phyloP scores from a whole-genome alignment of 2,797 vertebrate genomes.

The Paedocypris micromegethes region DNA sequence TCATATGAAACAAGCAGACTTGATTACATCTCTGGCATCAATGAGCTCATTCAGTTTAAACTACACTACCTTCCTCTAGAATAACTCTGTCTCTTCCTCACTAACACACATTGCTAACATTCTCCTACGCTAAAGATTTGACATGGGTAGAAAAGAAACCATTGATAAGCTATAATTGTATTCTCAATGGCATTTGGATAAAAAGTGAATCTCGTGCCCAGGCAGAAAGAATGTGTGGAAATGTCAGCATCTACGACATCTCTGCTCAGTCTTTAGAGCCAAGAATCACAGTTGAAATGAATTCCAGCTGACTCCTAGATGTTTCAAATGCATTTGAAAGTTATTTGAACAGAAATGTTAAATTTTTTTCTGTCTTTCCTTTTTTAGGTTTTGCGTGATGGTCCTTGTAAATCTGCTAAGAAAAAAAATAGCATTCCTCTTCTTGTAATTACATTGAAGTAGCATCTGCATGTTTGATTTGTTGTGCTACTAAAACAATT shows the following conservation, averaged over 20 bases:
- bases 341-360: not conserved
- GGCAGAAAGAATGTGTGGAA: constrained; percentile 21
- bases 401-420: constrained; percentile 16
- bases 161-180: constrained; percentile 33
- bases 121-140: constrained; percentile 17
- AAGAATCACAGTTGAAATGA: too few species aligned
- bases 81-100: constrained; percentile 31
- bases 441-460: too few species aligned
- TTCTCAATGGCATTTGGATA: constrained; percentile 30
- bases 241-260: constrained; percentile 27
- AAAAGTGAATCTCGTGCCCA: constrained; percentile 27
- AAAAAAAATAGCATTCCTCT: constrained; percentile 2
- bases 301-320: too few species aligned
- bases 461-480: too few species aligned
- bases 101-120: not conserved
- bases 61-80: constrained; percentile 55
- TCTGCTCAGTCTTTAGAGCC: not conserved
- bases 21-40: constrained; percentile 35
- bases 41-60: constrained; percentile 38
- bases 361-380: not conserved
- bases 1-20: constrained; percentile 36
- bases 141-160: constrained; percentile 40
- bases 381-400: not conserved
- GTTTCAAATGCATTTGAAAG: not conserved
- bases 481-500: too few species aligned